Evolutionary conservation across 2,113 vertebrate genomes (phyloP).

Genomic region (Uropsilus gracilis): DNA sequence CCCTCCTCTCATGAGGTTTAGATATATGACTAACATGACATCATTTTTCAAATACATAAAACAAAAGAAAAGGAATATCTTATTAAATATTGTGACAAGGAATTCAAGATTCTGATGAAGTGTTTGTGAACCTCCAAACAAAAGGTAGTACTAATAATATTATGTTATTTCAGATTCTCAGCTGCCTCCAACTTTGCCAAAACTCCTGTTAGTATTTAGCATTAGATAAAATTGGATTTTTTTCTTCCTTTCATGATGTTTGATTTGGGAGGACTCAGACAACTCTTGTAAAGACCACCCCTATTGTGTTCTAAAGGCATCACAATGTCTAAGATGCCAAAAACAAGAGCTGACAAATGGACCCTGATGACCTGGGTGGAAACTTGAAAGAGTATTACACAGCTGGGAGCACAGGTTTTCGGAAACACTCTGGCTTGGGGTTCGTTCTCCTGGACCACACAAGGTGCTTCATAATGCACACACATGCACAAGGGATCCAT

Average conservation of each 20-base stretch:
- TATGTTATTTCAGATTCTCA: not conserved
- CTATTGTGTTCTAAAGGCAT: not conserved
- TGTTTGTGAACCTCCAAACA: not conserved
- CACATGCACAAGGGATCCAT: too few relatives aligned
- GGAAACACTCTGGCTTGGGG: not conserved
- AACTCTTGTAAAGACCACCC: not conserved
- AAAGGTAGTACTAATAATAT: not conserved
- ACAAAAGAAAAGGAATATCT: not conserved
- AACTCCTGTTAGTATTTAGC: not conserved
- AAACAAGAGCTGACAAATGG: not conserved
- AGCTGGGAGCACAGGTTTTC: not conserved
- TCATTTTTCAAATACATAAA: not conserved
- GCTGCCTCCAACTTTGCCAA: not conserved
- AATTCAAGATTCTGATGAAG: not conserved
- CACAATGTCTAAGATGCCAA: not conserved
- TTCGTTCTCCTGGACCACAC: not conserved
- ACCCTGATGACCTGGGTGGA: not conserved
- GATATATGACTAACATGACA: not conserved
- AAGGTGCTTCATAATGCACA: too few relatives aligned
- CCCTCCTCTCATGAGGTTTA: not conserved
- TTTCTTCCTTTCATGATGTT: not conserved
- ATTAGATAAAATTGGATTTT: not conserved
- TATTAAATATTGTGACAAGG: not conserved
- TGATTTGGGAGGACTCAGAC: not conserved
- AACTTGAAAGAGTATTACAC: not conserved